Base-by-base conservation (phyloP, 2,888 invertebrate genomes). In the Xiphydria camelus region DNA sequence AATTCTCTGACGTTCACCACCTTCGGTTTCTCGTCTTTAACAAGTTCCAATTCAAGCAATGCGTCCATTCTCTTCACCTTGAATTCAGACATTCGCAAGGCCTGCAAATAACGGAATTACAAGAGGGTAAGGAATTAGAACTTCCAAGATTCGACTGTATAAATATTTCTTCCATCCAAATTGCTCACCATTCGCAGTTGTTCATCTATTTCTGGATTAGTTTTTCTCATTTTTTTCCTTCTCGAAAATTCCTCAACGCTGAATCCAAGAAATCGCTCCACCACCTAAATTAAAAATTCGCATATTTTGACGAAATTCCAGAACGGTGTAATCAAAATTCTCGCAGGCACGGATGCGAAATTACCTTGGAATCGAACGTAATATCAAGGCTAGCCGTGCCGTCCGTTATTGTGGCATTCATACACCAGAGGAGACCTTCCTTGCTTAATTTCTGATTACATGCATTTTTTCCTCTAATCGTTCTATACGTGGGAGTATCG, bases 371-470 rank as follows among this genome's bases (percentile, higher is more conserved):
- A 1, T 82, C 78, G 40, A 87, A 79, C 12, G 78, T 77, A 1
- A 82, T 81, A 37, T 81, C 78, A 10, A 86, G 53, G 38, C 70
- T 76, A 1, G 79, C 82, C 4, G 80, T 82, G 12, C 77, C 79
- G 67, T 86, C 86, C 4, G 77, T 76, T 34, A 86, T 71, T 5
- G 77, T 79, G 49, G 83, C 82, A 42, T 77, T 78, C 19, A 86
- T 70, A 59, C 76, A 76, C 82, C 83, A 86, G 1, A 71, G 75
- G 1, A 77, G 74, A 49, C 80, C 79, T 9, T 76, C 75, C 1
- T 82, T 78, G 0, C 77, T 75, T 48, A 87, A 66, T 59, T 82
- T 84, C 4, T 82, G 79, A 4, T 84, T 66, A 37, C 73, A 77
- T 61, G 80, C 76, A 42, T 84, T 80, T 61, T 81, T 82, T 1